phyloP scores from a whole-genome alignment of 1,140 invertebrate species.

The Drosophila jambulina region DNA sequence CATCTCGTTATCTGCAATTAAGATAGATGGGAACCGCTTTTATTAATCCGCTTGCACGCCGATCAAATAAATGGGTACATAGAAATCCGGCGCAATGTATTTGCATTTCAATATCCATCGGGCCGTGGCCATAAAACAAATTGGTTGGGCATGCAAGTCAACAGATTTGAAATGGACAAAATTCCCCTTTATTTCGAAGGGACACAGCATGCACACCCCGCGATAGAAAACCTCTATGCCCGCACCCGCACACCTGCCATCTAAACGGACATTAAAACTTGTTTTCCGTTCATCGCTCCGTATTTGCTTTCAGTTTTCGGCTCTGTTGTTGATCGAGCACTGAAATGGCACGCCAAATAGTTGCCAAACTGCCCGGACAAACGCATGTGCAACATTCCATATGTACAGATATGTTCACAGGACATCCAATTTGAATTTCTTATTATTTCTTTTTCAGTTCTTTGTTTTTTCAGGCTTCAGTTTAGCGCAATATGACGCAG shows the following conservation, averaged over 20 bases:
- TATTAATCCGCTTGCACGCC: conserved; percentile 18
- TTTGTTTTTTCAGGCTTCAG: conserved; percentile 18
- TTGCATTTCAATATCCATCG: conserved; percentile 48
- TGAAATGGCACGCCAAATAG: conserved; percentile 62
- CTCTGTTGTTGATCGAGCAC: conserved; percentile 32
- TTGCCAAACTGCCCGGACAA: conserved; percentile 63
- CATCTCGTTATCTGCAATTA: conserved; percentile 81
- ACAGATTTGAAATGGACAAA: conserved; percentile 47
- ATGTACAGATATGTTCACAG: neutral
- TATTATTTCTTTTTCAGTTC: conserved; percentile 38
- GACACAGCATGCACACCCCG: conserved; percentile 3
- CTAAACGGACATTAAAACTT: conserved; percentile 41
- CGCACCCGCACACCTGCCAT: conserved; percentile 14
- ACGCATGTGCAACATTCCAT: conserved; percentile 10
- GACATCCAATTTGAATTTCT: conserved; percentile 37
- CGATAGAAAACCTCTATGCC: neutral
- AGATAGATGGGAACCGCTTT: conserved; percentile 25
- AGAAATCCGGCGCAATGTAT: conserved; percentile 26
- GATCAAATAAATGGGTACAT: conserved; percentile 15
- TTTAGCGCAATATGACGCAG: conserved; percentile 53
- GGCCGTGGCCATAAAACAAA: conserved; percentile 47
- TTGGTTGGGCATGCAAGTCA: conserved; percentile 50
- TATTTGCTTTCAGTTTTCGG: conserved; percentile 24
- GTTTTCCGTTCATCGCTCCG: conserved; percentile 8
- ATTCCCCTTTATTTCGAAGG: conserved; percentile 4